Evolutionary conservation across 2,888 invertebrate genomes (phyloP), one percentile per base, ranked within the genome.

Genomic region (Thumatha senex): DNA sequence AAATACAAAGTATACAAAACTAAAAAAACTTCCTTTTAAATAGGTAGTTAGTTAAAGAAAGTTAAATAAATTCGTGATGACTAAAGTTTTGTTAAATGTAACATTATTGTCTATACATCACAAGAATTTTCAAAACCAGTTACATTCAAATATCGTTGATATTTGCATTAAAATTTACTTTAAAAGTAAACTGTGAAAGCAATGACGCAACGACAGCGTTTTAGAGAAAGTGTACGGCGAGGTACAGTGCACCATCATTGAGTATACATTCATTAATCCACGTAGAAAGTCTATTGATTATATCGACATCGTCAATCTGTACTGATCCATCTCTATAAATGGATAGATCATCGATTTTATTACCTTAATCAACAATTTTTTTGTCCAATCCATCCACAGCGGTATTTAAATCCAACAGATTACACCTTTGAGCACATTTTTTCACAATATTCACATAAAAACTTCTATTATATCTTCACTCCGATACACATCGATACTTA

Each of bases 271-370:
- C 77, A 80, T 80, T 84, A 80, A 77, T 76, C 80, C 78, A 74
- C 70, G 68, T 82, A 85, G 86, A 86, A 86, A 86, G 85, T 84
- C 79, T 74, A 81, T 80, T 71, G 76, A 77, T 70, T 66, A 51
- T 67, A 72, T 70, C 65, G 58, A 63, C 58, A 72, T 48, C 72
- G 47, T 54, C 58, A 61, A 54, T 65, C 54, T 48, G 58, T 47
- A 61, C 57, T 46, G 57, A 53, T 65, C 58, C 35, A 58, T 63
- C 56, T 61, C 46, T 64, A 65, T 58, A 57, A 62, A 58, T 18
- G 41, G 15, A 46, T 40, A 54, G 61, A 59, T 55, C 42, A 50
- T 63, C 51, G 59, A 55, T 40, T 54, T 52, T 38, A 51, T 58
- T 62, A 68, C 59, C 63, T 70, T 59, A 45, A 58, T 42, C 40